A percentile compares a stretch with the other conserved stretches of the same genome.
phyloP scores from a whole-genome alignment of 2,888 invertebrate genomes.

The Rhamphomyia laevipes region DNA sequence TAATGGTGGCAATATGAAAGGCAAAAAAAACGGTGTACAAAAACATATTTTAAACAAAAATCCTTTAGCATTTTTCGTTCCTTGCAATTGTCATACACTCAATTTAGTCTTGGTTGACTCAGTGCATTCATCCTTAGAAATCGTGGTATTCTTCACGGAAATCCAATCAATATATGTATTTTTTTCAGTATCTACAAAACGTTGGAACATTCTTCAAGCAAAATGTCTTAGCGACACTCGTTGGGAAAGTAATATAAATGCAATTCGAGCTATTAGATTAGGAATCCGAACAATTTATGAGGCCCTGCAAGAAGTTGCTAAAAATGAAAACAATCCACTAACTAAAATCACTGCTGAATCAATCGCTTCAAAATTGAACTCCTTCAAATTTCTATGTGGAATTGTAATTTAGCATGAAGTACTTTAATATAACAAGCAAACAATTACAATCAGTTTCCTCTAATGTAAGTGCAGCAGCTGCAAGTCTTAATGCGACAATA shows the following conservation, averaged over 20 bases:
- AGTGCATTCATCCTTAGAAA: background rate
- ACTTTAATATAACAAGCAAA: background rate
- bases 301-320: background rate
- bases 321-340: background rate
- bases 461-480: background rate
- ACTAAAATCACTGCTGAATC: background rate
- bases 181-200: background rate
- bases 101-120: background rate
- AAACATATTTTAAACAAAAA: background rate
- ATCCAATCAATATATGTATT: background rate
- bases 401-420: background rate
- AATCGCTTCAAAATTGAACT: background rate
- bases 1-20: background rate
- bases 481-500: background rate
- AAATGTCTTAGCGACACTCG: background rate
- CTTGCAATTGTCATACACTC: background rate
- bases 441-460: background rate
- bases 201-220: background rate
- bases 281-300: background rate
- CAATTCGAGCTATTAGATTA: background rate
- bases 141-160: background rate
- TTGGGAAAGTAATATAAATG: background rate
- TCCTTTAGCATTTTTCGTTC: background rate
- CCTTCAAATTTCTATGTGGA: background rate
- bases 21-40: background rate